Evolutionary conservation across 1,140 invertebrate genomes (phyloP), one percentile per base, ranked within the genome.

Genomic region (Trachymyrmex cornetzi): DNA sequence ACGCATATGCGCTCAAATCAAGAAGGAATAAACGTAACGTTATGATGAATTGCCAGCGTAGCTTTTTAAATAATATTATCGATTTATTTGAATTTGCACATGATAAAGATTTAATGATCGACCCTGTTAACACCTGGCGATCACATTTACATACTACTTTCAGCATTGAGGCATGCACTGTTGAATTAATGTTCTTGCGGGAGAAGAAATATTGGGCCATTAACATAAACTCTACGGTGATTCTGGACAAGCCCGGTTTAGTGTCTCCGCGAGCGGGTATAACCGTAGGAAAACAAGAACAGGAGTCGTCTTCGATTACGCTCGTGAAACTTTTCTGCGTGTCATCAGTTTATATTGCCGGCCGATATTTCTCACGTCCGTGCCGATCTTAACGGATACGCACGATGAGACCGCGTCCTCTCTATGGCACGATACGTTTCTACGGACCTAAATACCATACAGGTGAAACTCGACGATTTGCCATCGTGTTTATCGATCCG

Each of bases 301-400:
- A 4, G 50, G 19, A 19, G 34, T n/a, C 27, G 77, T 72, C 38
- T 59, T 44, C 53, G 67, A 48, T 74, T 84, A 75, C 80, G 55
- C 24, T 84, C 80, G 66, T 84, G 55, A 84, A 75, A 84, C 55
- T 84, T 84, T 84, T 69, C 44, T 63, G 80, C 69, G 34, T 84
- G 67, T 75, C 80, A 75, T 84, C 80, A 69, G 38, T 74, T 82
- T 82, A 82, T 82, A 82, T 74, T 50, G 80, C 69, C 80, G 80
- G 57, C 55, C 80, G 69, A 84, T 84, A 84, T 84, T 84, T 63
- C 44, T 84, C 80, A 24, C 55, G 27, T 74, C 24, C 53, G 22
- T 16, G 80, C 19, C 24, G 69, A 61, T 84, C 57, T 84, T 84
- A 61, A 50, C 67, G 38, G 80, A 74, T 16, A 19, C 53, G 27